These are phyloP conservation scores for Phlogophora meticulosa DNA, from an alignment of 2,888 invertebrate genomes.

Conservation along the genomic window DNA sequence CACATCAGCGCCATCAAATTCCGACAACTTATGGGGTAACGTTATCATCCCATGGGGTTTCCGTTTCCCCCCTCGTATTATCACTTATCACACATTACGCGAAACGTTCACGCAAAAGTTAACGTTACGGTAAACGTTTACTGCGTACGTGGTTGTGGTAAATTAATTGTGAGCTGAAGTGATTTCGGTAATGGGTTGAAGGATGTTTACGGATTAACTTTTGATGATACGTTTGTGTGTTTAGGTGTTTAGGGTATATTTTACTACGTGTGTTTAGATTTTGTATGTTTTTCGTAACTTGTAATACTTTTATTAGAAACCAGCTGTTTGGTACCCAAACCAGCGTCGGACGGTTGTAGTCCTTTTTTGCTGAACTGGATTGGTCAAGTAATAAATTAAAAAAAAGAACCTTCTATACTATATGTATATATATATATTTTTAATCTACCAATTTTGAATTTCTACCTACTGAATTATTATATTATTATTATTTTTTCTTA, in stretches of 20 bases:
- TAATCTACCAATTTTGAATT: no score
- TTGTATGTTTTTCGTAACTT: not conserved
- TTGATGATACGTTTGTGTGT: not conserved
- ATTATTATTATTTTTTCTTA: no score
- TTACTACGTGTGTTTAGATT: not conserved
- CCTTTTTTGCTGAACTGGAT: no score
- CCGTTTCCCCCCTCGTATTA: conserved; percentile 59
- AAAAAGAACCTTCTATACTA: no score
- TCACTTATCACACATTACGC: conserved; percentile 69
- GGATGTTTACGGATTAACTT: conserved; percentile 17
- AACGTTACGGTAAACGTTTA: conserved; percentile 60
- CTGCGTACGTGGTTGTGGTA: conserved; percentile 53
- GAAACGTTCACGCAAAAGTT: conserved; percentile 58
- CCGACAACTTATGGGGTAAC: conserved; percentile 54
- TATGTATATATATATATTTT: no score
- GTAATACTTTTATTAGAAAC: not conserved
- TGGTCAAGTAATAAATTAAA: no score
- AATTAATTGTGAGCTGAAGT: conserved; percentile 42
- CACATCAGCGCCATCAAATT: conserved; percentile 51
- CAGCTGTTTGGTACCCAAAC: no score
- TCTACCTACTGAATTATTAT: no score
- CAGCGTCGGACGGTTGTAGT: no score
- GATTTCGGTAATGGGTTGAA: conserved; percentile 46
- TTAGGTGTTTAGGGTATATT: not conserved
- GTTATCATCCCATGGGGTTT: conserved; percentile 65